Percentiles rank a stretch among this genome's conserved stretches.
phyloP scores from a whole-genome alignment of 2,113 vertebrate genomes.

The Lethenteron reissneri region DNA sequence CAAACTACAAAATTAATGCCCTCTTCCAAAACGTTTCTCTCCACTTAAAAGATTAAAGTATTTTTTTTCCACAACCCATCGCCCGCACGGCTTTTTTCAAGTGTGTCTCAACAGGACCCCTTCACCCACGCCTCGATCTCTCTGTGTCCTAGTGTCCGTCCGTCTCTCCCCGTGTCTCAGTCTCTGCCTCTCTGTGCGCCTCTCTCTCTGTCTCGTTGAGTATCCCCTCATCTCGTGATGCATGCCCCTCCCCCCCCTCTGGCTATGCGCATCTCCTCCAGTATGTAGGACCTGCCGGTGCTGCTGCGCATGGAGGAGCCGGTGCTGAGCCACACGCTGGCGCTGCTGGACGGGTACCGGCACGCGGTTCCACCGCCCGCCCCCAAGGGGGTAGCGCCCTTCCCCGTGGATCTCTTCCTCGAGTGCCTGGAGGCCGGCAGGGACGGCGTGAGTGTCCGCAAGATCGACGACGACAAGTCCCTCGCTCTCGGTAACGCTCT shows the following conservation, averaged over 20 bases:
- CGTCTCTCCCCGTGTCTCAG: background rate
- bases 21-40: no score
- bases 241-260: background rate
- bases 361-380: slow-evolving; percentile 22
- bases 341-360: slow-evolving; percentile 41
- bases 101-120: no score
- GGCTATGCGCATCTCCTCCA: background rate
- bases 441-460: slow-evolving; percentile 32
- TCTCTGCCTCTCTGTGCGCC: background rate
- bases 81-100: no score
- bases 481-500: slow-evolving; percentile 29
- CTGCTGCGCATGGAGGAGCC: slow-evolving; percentile 29
- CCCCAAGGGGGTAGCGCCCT: no score
- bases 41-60: no score
- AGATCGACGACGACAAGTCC: slow-evolving; percentile 22
- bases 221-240: background rate
- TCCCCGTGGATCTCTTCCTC: slow-evolving; percentile 42
- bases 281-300: slow-evolving; percentile 11
- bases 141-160: no score
- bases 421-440: slow-evolving; percentile 53
- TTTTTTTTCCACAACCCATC: no score
- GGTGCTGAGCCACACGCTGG: slow-evolving; percentile 35
- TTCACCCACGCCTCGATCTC: no score
- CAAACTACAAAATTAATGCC: no score
- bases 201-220: background rate